Base-by-base conservation (phyloP, 2,888 invertebrate genomes). In the Eupeodes luniger region DNA sequence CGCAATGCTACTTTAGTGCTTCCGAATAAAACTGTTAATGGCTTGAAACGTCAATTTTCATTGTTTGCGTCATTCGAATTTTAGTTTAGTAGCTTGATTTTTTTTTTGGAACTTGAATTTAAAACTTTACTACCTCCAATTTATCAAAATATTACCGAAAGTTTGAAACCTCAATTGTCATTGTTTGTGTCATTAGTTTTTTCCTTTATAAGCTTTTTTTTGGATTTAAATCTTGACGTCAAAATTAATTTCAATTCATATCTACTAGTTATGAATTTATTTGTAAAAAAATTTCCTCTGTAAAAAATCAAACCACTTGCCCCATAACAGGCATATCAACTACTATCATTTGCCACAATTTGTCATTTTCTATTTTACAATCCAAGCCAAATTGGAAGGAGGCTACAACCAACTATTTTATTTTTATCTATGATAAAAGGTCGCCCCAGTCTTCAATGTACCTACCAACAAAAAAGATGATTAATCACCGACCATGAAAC, bases 401-500 rank as follows among this genome's bases (percentile, higher is more conserved):
- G 40, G 40, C 40, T 9, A 40, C 61, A 59, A 44, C 19, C 19
- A 49, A 66, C 66, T 66, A 69, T 55, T 44, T 47, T n/a, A 27
- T 36, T 55, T 44, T 47, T n/a, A 27, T 36, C 40, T 44, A 74
- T 61, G n/a, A 61, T 11, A 76, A 87, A 86, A 76, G 44, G 40
- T 40, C 40, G 40, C 6, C 40, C 40, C 40, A 40, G 9, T 62
- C 81, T 44, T 53, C 55, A 79, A 19, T 57, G 27, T 49, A 5
- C 27, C 27, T 3, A 27, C 27, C 19, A 27, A 44, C 19, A 53
- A n/a, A 44, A 49, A 40, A 57, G 69, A 85, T 81, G 88, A 88
- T 88, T 88, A 81, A 88, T 85, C 85, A 81, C 85, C 70, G 75
- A 59, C 66, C 83, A 87, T 87, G 61, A 76, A 84, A 87, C 40